Conservation (phyloP, 2,113 vertebrate genomes). For the Psophia crepitans region DNA sequence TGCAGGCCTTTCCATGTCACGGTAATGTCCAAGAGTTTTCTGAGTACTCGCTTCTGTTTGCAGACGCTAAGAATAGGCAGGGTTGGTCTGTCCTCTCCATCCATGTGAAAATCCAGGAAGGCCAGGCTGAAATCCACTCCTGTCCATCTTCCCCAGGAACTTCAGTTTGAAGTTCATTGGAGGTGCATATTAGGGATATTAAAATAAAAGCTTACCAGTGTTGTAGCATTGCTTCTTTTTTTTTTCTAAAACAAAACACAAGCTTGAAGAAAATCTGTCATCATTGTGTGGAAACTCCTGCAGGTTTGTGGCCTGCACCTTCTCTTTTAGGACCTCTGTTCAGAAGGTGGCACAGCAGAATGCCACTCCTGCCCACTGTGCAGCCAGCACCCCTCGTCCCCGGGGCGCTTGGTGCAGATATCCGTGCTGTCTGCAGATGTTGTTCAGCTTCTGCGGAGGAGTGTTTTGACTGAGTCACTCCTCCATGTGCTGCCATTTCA, state of each 20-base stretch:
- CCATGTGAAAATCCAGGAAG: not conserved
- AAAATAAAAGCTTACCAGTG: not conserved
- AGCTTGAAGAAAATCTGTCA: not conserved
- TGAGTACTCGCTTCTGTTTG: not conserved
- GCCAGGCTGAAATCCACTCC: not conserved
- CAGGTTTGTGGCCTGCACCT: not conserved
- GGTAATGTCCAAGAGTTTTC: not conserved
- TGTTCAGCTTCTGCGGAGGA: not conserved
- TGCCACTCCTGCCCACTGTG: not conserved
- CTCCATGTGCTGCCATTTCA: not conserved
- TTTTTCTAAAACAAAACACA: not conserved
- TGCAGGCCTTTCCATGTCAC: not conserved
- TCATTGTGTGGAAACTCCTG: not conserved
- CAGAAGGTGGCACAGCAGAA: not conserved
- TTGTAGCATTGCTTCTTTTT: not conserved
- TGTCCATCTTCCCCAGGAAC: not conserved
- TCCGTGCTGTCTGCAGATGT: not conserved
- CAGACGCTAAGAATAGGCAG: not conserved
- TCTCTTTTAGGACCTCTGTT: not conserved
- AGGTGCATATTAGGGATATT: not conserved
- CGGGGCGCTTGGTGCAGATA: not conserved
- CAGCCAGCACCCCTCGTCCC: not conserved
- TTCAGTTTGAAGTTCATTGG: not conserved
- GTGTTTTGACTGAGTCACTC: not conserved
- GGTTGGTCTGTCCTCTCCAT: not conserved